A percentile compares a stretch with the other conserved stretches of the same genome.
Evolutionary conservation across 2,797 vertebrate species (phyloP).

Genomic region (Labroides dimidiatus): DNA sequence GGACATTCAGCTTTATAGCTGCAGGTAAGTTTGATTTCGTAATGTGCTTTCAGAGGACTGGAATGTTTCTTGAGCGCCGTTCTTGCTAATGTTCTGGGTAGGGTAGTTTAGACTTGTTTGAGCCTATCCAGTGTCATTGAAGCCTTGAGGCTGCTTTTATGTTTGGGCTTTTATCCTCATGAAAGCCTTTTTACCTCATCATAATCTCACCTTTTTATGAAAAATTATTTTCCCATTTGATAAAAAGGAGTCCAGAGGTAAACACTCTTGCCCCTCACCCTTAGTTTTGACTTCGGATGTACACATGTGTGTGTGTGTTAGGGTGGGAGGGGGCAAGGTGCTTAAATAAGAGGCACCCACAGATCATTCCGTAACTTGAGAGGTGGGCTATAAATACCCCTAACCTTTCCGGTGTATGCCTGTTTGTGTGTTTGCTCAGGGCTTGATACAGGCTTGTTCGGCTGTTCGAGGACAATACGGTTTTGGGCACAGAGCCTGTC

Average conservation of each 20-base stretch:
- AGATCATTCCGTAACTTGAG: slow-evolving; percentile 84
- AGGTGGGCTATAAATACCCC: slow-evolving; percentile 84
- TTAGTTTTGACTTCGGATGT: slow-evolving; percentile 50
- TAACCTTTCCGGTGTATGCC: slow-evolving; percentile 84
- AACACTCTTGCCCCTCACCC: slow-evolving; percentile 13
- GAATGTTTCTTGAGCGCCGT: slow-evolving; percentile 54
- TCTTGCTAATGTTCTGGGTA: slow-evolving; percentile 23
- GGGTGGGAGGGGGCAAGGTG: slow-evolving; percentile 76
- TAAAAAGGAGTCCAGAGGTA: slow-evolving; percentile 1
- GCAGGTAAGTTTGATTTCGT: slow-evolving; percentile 11
- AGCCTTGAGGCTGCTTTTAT: slow-evolving; percentile 50
- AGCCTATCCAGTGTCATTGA: slow-evolving; percentile 38
- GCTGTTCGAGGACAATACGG: slow-evolving; percentile 67
- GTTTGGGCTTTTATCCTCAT: slow-evolving; percentile 12
- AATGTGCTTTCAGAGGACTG: slow-evolving; percentile 26
- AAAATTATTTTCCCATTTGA: slow-evolving; percentile 2
- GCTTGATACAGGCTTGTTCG: slow-evolving; percentile 55
- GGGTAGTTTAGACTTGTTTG: slow-evolving; percentile 74
- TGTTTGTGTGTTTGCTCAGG: slow-evolving; percentile 71
- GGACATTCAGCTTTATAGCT: slow-evolving; percentile 7
- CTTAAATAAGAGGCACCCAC: slow-evolving; percentile 80
- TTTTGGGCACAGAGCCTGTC: slow-evolving; percentile 35
- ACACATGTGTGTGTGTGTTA: slow-evolving; percentile 28
- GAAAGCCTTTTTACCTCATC: slow-evolving; percentile 10
- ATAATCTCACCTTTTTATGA: not conserved